Evolutionary conservation across 2,888 invertebrate species (phyloP).

Genomic region (Sycophila texana): DNA sequence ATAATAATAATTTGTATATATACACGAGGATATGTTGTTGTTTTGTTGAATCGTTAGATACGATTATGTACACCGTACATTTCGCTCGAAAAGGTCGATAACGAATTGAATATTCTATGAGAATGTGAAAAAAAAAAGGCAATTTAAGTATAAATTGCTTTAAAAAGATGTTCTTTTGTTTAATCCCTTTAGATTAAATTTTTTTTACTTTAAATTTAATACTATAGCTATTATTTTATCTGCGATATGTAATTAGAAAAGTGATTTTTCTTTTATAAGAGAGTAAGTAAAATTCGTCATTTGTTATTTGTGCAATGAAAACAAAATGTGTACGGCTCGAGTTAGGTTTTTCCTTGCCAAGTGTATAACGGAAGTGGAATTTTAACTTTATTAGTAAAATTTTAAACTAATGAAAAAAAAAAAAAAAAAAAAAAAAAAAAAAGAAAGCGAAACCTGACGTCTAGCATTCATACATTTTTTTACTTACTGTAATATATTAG

Average conservation of each 20-base stretch:
- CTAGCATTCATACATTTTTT: conserved; percentile 65
- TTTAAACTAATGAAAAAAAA: conserved; percentile 14
- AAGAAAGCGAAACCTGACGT: conserved; percentile 62
- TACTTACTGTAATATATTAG: conserved; percentile 71
- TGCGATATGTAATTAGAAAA: conserved; percentile 17
- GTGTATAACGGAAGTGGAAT: conserved; percentile 58
- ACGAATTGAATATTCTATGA: conserved; percentile 20
- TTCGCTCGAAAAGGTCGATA: neutral
- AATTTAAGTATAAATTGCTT: conserved; percentile 19
- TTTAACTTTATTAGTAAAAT: conserved; percentile 64
- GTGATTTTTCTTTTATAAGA: conserved; percentile 12
- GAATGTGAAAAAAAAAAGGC: neutral
- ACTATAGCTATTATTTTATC: conserved; percentile 19
- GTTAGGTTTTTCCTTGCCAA: conserved; percentile 63
- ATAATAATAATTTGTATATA: conserved; percentile 37
- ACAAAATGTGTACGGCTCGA: conserved; percentile 62
- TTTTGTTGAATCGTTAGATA: conserved; percentile 16
- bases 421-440: too few species aligned
- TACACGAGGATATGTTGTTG: conserved; percentile 8
- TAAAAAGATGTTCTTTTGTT: conserved; percentile 21
- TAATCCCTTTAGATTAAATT: neutral
- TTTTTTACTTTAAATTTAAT: neutral
- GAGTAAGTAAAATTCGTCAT: conserved; percentile 22
- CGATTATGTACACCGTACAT: neutral
- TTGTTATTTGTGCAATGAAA: conserved; percentile 63